These are phyloP conservation scores for Noctua janthina DNA, from an alignment of 2,888 invertebrate species.

Conservation along the genomic window DNA sequence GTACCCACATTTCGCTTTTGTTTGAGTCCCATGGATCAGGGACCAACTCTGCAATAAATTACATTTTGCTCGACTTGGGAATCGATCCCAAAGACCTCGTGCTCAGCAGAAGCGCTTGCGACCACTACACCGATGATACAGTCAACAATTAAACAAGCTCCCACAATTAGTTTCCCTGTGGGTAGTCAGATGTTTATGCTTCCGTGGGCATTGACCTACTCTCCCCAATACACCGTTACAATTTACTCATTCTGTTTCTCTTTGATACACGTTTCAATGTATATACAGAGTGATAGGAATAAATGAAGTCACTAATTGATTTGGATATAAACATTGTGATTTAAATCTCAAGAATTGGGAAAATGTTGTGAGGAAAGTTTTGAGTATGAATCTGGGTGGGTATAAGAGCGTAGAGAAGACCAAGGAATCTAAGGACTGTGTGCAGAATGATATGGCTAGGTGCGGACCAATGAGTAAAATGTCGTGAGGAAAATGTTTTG, in stretches of 20 bases:
- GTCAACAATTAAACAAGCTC: conserved; percentile 13
- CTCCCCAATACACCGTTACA: conserved; percentile 24
- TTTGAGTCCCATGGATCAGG: background rate
- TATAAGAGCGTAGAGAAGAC: background rate
- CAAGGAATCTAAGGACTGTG: background rate
- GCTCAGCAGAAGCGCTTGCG: background rate
- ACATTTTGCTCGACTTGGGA: background rate
- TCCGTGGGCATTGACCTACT: conserved; percentile 51
- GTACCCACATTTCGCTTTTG: no score
- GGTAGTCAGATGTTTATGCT: conserved; percentile 46
- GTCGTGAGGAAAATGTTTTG: no score
- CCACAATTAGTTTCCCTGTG: conserved; percentile 35
- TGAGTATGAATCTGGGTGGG: background rate
- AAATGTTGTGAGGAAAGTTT: background rate
- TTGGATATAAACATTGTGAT: conserved; percentile 29
- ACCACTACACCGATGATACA: background rate
- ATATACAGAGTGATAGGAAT: conserved; percentile 14
- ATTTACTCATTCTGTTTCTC: conserved; percentile 34
- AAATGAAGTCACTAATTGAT: conserved; percentile 34
- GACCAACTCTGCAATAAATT: background rate
- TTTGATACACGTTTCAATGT: conserved; percentile 33
- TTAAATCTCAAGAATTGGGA: background rate
- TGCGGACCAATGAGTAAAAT: background rate
- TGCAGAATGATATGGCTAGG: background rate
- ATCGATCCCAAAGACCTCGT: background rate